These are phyloP conservation scores for Machimus rusticus DNA, from an alignment of 2,888 invertebrate species.

Conservation along the genomic window DNA sequence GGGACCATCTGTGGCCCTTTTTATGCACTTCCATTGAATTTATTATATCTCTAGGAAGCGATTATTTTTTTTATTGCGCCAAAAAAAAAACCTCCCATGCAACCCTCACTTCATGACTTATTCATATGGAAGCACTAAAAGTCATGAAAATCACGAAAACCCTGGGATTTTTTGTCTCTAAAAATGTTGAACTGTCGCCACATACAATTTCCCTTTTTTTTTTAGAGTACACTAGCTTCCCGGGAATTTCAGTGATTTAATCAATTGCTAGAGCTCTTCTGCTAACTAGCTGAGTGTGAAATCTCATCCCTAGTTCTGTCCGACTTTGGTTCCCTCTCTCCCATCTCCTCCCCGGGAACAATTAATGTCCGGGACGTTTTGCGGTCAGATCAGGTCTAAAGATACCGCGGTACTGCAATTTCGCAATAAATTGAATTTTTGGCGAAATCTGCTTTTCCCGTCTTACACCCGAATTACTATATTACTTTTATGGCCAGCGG, in stretches of 20 bases:
- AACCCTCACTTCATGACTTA: background rate
- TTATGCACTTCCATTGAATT: background rate
- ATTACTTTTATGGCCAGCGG: conserved; percentile 24
- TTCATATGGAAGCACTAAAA: background rate
- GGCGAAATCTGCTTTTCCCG: conserved; percentile 2
- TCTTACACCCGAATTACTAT: background rate
- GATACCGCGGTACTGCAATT: background rate
- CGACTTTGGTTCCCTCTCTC: background rate
- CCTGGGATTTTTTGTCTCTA: background rate
- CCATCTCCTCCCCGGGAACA: background rate
- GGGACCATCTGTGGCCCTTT: background rate
- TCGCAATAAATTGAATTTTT: conserved; percentile 19
- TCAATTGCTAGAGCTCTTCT: background rate
- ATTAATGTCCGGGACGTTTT: background rate
- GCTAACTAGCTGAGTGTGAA: background rate
- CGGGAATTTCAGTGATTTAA: background rate
- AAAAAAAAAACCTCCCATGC: background rate
- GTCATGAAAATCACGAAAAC: background rate
- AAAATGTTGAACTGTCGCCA: background rate
- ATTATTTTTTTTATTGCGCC: background rate
- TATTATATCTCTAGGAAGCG: background rate
- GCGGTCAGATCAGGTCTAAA: background rate
- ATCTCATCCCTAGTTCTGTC: background rate
- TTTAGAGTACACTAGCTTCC: background rate
- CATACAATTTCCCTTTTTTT: background rate